A percentile compares a stretch with the other conserved stretches of the same genome.
phyloP scores from a whole-genome alignment of 2,888 invertebrate genomes.

The Tanypteryx hageni region DNA sequence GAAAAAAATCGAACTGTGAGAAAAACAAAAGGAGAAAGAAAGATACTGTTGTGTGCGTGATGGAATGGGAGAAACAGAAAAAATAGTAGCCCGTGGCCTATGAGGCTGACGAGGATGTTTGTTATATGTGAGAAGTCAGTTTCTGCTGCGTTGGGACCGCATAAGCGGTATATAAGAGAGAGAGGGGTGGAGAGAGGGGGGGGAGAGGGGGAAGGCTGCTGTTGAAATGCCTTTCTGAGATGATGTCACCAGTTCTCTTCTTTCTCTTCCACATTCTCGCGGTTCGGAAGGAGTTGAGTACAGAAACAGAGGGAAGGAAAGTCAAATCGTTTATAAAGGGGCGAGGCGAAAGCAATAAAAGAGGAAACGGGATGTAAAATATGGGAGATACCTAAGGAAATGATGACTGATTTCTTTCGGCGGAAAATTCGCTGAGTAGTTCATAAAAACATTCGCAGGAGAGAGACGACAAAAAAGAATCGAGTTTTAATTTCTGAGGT shows the following conservation, averaged over 20 bases:
- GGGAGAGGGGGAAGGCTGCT: neutral
- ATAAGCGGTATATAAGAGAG: neutral
- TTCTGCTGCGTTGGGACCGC: neutral
- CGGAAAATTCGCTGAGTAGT: no score
- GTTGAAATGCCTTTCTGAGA: neutral
- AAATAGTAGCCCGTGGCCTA: neutral
- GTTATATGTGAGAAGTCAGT: neutral
- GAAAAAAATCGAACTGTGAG: no score
- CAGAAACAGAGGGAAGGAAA: no score
- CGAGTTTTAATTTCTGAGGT: no score
- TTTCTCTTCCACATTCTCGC: neutral
- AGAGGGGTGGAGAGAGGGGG: no score
- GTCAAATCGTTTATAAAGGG: no score
- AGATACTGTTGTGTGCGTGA: neutral
- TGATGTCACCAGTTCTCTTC: conserved; percentile 3
- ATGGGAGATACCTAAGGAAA: no score
- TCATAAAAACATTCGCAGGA: no score
- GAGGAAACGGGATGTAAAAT: no score
- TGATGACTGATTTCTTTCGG: no score
- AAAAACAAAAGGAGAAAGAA: neutral
- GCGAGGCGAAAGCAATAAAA: no score
- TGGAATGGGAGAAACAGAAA: neutral
- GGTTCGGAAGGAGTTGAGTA: neutral
- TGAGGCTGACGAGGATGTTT: conserved; percentile 9
- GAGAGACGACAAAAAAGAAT: no score